These are phyloP conservation scores for Zosterops hypoxanthus DNA, from an alignment of 2,113 vertebrate genomes.

Conservation along the genomic window DNA sequence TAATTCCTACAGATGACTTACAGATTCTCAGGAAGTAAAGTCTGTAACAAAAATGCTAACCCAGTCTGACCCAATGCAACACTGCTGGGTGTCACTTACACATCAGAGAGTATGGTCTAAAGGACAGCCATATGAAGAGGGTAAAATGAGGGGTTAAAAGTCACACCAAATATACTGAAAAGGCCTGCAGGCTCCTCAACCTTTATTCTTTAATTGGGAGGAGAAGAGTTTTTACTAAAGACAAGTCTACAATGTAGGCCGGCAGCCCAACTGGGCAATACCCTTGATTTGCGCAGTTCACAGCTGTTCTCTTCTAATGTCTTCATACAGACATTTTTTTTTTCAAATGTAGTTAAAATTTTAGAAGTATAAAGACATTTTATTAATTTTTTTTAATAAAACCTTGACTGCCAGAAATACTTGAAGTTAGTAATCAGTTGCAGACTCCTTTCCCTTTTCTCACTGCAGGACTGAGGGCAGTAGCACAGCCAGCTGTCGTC, in stretches of 20 bases:
- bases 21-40: not conserved
- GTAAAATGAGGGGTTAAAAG: slow-evolving; percentile 74
- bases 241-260: slow-evolving; percentile 77
- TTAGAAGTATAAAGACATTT: slow-evolving; percentile 72
- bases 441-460: slow-evolving; percentile 56
- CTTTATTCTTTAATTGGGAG: slow-evolving; percentile 81
- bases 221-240: slow-evolving; percentile 76
- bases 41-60: slow-evolving; percentile 24
- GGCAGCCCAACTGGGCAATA: slow-evolving; percentile 77
- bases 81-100: not conserved
- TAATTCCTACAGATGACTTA: slow-evolving; percentile 19
- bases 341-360: slow-evolving; percentile 66
- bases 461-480: slow-evolving; percentile 57
- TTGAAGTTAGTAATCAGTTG: slow-evolving; percentile 67
- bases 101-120: slow-evolving; percentile 43
- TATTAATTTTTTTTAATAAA: slow-evolving; percentile 79
- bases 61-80: slow-evolving; percentile 47
- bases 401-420: slow-evolving; percentile 65
- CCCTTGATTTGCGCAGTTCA: slow-evolving; percentile 74
- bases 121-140: slow-evolving; percentile 53
- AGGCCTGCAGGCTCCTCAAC: slow-evolving; percentile 69
- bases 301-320: slow-evolving; percentile 69
- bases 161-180: slow-evolving; percentile 72
- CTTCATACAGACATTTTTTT: slow-evolving; percentile 38
- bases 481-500: slow-evolving; percentile 72